Base-by-base conservation (phyloP, 2,888 invertebrate genomes). In the Pantelozetes paolii region DNA sequence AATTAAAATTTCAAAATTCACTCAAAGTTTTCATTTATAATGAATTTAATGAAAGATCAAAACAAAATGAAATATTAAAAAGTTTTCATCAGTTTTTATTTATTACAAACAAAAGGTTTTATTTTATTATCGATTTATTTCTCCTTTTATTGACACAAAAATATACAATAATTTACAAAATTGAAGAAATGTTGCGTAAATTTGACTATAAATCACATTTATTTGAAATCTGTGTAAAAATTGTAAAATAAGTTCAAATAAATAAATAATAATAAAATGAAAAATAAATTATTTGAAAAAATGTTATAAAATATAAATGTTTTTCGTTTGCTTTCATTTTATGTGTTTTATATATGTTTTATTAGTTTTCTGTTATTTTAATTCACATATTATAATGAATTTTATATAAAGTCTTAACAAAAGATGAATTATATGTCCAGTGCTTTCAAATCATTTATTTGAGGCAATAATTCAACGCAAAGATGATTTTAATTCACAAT, bases 141-240 rank as follows among this genome's bases (percentile, higher is more conserved):
- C 26, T 54, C 8, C 6, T 36, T 30, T 64, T 64, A 64, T 64
- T 64, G 62, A 64, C 36, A 64, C 62, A 64, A 64, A 59, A n/a
- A 13, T 64, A 1, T 36, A 64, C 62, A n/a, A 36, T 64, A 64
- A 64, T 64, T 64, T 64, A 36, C 36, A 64, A 32, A 54, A 64
- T 32, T 20, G 20, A 36, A 36, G 62, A 64, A 64, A 64, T 64
- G 62, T 64, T 64, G 32, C 11, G 36, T 32, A 64, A 64, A 36
- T 15, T 36, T 36, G 18, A 18, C 36, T 11, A 64, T 64, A 64
- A 64, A 64, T 64, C 62, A 64, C 30, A 59, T 30, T 59, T 28
- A 18, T 18, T 59, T 59, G 30, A 18, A 30, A 59, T 59, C 32
- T 2, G n/a, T 59, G 28, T n/a, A 28, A 15, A 48, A 54, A 54